Base-by-base conservation (phyloP, 2,888 invertebrate species). In the Therioaphis trifolii region DNA sequence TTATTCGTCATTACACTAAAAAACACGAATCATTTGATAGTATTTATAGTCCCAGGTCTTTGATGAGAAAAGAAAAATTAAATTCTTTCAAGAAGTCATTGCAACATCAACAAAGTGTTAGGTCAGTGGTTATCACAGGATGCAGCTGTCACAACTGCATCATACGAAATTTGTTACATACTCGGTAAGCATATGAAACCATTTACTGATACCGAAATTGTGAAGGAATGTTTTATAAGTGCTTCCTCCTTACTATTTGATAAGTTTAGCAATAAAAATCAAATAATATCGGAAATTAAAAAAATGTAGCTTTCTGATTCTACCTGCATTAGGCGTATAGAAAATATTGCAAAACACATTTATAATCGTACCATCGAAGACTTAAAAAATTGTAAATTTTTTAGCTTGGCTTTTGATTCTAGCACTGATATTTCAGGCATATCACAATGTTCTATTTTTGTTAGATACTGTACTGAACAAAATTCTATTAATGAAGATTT, bases 41-140 rank as follows among this genome's bases (percentile, higher is more conserved):
- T 68, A 78, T 7, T 78, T 78, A 66, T 46, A 49, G 29, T 66
- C 55, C 49, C 68, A 24, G n/a, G 46, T 46, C 43, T 78, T 52
- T 68, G 63, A 43, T 46, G 40, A 66, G 78, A 78, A 29, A 35
- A 14, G 77, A 77, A 77, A 77, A 77, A 49, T 77, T 66, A 66
- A 66, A 18, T 77, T 77, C n/a, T 66, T 77, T 77, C 63, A 66
- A 77, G 35, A 77, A 77, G 77, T 63, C 77, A 29, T 66, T 66
- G 49, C 66, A 78, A 78, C 77, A 77, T 43, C 78, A 79, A 68
- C 78, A 79, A 69, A 68, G 35, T 79, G 69, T 68, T 68, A 55
- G 68, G 29, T 79, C 78, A 79, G 68, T 66, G 69, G 63, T 29
- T 68, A 79, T 52, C 52, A 78, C 46, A 66, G 49, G 77, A 66